Base-by-base conservation (phyloP, 1,140 invertebrate genomes). In the Drosophila sulfurigaster region DNA sequence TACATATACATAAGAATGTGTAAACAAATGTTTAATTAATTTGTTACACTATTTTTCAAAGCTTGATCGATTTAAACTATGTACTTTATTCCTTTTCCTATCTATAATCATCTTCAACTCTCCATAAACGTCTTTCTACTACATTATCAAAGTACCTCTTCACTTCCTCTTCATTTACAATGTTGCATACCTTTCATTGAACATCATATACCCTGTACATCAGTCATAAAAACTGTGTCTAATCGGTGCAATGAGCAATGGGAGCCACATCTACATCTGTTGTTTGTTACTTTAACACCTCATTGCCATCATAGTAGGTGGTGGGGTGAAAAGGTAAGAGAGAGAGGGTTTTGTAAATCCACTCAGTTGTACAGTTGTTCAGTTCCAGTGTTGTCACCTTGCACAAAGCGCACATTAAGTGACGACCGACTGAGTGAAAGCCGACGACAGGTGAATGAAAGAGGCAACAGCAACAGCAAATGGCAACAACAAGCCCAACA, bases 271-370 rank as follows among this genome's bases (percentile, higher is more conserved):
- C 3, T 56, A 65, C 65, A 79, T 82, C 81, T 82, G 81, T 76
- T 59, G 52, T 83, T 59, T 56, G 81, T 51, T 77, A 63, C 74
- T 54, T 75, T 67, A 70, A 78, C 81, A 78, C 78, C 78, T 78
- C 52, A 70, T 74, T 58, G 65, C 66, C 82, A 76, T 56, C 35
- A 64, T 43, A 43, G 67, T 43, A 43, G 67, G 13, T 43, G 48
- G 5, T 32, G 35, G 35, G 2, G 35, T 10, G 35, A 25, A 25
- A 32, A 11, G 11, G 25, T 16, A 54, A n/a, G 11, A 43, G 30
- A 43, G 30, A 46, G 71, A 38, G 51, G 66, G 51, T 38, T 46
- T 38, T 46, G 2, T 28, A 54, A 62, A 72, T 66, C 69, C 64
- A 56, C 71, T 74, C 54, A 60, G 63, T 60, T 56, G 41, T 60